Evolutionary conservation across 2,113 vertebrate genomes (phyloP).

Genomic region (Anoplopoma fimbria): DNA sequence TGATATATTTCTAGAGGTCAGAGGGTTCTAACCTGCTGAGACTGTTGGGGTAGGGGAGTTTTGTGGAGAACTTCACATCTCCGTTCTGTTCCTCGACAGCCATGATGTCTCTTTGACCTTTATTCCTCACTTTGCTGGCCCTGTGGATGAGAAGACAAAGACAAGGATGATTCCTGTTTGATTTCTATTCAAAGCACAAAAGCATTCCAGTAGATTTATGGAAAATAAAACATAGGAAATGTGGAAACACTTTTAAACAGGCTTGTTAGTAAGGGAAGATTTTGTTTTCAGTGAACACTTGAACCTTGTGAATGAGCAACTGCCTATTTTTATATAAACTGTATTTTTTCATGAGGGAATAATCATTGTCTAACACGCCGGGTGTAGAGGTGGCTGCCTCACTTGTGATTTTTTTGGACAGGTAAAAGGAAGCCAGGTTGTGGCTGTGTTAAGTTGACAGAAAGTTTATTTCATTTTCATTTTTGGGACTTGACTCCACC

Average conservation of each 20-base stretch:
- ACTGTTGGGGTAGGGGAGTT: conserved; percentile 94
- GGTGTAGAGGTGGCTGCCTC: neutral
- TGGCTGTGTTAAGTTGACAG: neutral
- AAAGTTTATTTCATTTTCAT: neutral
- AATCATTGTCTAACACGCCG: too few relatives aligned
- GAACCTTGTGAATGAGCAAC: neutral
- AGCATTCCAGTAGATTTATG: neutral
- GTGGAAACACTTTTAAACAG: too few relatives aligned
- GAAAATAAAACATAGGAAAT: neutral
- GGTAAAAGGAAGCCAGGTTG: too few relatives aligned
- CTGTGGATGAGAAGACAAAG: conserved; percentile 76
- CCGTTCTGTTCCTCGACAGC: conserved; percentile 95
- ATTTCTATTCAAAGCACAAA: neutral
- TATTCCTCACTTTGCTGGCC: conserved; percentile 96
- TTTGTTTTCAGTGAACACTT: too few relatives aligned
- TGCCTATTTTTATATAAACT: neutral
- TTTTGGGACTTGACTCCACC: neutral
- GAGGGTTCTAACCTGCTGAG: conserved; percentile 87
- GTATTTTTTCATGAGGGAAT: neutral
- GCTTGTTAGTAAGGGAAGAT: too few relatives aligned
- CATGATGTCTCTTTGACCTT: conserved; percentile 97
- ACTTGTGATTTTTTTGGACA: too few relatives aligned
- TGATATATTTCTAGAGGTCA: neutral
- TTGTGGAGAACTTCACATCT: conserved; percentile 92
- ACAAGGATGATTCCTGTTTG: neutral